Percentiles rank a stretch among this genome's conserved stretches.
phyloP scores from a whole-genome alignment of 2,797 vertebrate species.

The Simalia tracyae region DNA sequence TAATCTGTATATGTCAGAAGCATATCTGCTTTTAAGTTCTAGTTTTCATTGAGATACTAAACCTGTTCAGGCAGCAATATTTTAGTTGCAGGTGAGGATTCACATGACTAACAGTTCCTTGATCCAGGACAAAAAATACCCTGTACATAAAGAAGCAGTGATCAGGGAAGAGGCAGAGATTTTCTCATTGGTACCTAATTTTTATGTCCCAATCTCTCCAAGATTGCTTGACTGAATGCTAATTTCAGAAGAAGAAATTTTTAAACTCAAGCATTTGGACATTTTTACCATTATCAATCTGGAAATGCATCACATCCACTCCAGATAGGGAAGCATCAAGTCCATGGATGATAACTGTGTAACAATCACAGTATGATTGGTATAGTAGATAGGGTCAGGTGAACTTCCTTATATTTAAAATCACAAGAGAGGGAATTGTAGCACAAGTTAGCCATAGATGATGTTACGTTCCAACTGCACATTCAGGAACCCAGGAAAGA shows the following conservation, averaged over 20 bases:
- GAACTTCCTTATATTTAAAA: neutral
- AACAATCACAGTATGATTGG: neutral
- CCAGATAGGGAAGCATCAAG: neutral
- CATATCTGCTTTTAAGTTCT: conserved; percentile 6
- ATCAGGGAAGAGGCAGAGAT: neutral
- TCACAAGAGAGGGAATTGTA: neutral
- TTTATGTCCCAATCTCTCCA: neutral
- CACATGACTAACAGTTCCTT: neutral
- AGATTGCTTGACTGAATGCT: neutral
- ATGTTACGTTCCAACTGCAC: neutral
- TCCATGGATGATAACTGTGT: neutral
- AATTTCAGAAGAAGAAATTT: neutral
- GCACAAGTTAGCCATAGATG: neutral
- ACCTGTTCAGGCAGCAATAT: neutral
- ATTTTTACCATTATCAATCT: neutral
- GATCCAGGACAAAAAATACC: neutral
- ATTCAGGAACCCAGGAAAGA: neutral
- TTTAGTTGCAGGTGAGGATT: neutral
- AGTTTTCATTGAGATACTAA: neutral
- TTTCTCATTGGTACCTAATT: neutral
- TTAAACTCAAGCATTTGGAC: neutral
- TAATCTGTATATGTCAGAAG: conserved; percentile 1
- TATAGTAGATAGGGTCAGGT: neutral
- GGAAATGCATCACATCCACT: neutral
- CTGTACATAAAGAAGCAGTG: neutral